Evolutionary conservation across 2,113 vertebrate species (phyloP), one percentile per base, ranked within the genome.

Genomic region (Heterotis niloticus): DNA sequence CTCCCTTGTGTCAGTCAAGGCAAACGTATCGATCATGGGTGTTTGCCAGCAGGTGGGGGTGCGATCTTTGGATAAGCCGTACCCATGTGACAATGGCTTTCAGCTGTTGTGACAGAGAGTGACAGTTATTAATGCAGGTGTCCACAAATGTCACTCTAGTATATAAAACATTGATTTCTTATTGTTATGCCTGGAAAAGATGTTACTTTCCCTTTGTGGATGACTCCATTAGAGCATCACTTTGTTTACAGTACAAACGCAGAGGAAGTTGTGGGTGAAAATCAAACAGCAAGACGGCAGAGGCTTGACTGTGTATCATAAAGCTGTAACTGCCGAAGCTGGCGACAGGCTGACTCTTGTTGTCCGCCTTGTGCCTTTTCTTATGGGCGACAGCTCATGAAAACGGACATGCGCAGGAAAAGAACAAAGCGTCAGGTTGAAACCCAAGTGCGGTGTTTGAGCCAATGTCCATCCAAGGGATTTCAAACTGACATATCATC

Each of bases 21-120:
- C 59, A 79, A 74, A 73, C 68, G 51, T 79, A 79, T 78, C 76
- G 65, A 69, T 83, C 82, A n/a, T 52, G 64, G 81, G 77, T 68
- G 78, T 54, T 74, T 73, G 59, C 24, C 28, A 44, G 34, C 26
- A 13, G 29, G 67, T 16, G 10, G 67, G 64, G 44, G 66, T 23
- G 23, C 52, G 65, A 78, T 67, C 24, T 20, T 69, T 10, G 20
- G 68, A 71, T 23, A 71, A 29, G 16, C 24, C 26, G 26, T 16
- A 56, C 54, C n/a, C 23, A 26, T 1, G 52, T 62, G 59, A 62
- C 59, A 62, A 5, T n/a, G 70, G 51, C 23, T 29, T 28, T 75
- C 23, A 29, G 54, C 16, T 28, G 29, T 17, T 28, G 56, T 4
- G 72, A 59, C 7, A 14, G 56, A 26, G 57, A 64, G 2, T 5